Percentiles rank a stretch among this genome's conserved stretches.
Conservation (phyloP, 2,113 vertebrate genomes). For the Pseudopodoces humilis region DNA sequence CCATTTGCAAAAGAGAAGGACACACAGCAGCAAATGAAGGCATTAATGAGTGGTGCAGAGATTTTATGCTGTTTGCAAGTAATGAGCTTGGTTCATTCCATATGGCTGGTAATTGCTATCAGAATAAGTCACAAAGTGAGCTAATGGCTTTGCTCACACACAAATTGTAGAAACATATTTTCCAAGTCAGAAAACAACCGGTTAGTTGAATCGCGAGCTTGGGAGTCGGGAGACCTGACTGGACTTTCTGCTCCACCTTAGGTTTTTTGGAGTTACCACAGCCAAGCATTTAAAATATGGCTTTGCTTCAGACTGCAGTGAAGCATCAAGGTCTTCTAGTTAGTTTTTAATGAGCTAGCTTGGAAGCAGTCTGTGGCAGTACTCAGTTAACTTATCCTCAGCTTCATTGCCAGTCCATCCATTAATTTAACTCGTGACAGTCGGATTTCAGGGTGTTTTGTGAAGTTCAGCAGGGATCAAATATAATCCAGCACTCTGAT, state of each 20-base stretch:
- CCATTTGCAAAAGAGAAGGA: not conserved
- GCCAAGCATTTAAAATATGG: not conserved
- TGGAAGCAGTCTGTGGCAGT: not conserved
- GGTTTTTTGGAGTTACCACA: not conserved
- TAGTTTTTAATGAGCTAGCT: slow-evolving; percentile 44
- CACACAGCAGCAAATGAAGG: not conserved
- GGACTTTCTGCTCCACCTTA: not conserved
- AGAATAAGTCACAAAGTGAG: not conserved
- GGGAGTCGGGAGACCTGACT: not conserved
- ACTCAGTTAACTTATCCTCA: not conserved
- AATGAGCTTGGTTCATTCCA: not conserved
- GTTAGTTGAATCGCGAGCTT: not conserved
- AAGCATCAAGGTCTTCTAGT: slow-evolving; percentile 25
- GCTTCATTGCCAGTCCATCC: slow-evolving; percentile 20
- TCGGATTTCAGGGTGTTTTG: not conserved
- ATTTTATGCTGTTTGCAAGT: not conserved
- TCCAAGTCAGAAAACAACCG: not conserved
- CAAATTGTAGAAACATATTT: not conserved
- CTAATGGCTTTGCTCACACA: not conserved
- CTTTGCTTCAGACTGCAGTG: slow-evolving; percentile 22
- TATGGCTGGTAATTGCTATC: not conserved
- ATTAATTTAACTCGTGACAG: slow-evolving; percentile 21
- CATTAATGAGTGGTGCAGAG: not conserved
- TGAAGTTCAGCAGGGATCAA: slow-evolving; percentile 43
- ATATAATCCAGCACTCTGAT: slow-evolving; percentile 28